These are phyloP conservation scores for Pandemis cinnamomeana DNA, from an alignment of 2,888 invertebrate genomes.

Conservation along the genomic window DNA sequence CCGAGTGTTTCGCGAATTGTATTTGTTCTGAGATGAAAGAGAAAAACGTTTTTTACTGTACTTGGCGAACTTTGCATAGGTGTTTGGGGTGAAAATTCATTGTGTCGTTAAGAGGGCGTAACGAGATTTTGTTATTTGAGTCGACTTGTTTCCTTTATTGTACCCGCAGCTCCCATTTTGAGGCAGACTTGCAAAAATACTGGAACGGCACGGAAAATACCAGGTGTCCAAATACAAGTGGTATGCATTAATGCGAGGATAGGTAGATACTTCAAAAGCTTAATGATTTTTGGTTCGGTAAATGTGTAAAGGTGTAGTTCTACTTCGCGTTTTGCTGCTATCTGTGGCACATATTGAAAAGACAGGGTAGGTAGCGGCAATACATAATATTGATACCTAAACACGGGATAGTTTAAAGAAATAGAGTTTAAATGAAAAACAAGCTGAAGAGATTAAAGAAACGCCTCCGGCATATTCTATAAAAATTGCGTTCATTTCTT, in stretches of 20 bases:
- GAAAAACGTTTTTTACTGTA: neutral
- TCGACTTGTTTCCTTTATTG: conserved; percentile 16
- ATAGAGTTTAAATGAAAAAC: too few relatives aligned
- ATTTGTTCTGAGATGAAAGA: conserved; percentile 48
- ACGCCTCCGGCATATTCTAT: too few relatives aligned
- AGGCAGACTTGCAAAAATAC: conserved; percentile 7
- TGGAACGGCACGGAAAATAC: neutral
- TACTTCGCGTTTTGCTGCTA: too few relatives aligned
- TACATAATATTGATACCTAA: too few relatives aligned
- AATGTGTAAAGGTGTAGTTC: too few relatives aligned
- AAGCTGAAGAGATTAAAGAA: too few relatives aligned
- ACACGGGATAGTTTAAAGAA: too few relatives aligned
- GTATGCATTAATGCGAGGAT: neutral
- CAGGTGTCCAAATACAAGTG: neutral
- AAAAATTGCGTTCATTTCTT: too few relatives aligned
- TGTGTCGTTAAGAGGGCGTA: conserved; percentile 10
- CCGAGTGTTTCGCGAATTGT: conserved; percentile 48
- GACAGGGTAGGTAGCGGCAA: too few relatives aligned
- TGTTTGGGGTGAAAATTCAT: conserved; percentile 22
- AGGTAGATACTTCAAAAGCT: too few relatives aligned
- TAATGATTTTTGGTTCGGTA: too few relatives aligned
- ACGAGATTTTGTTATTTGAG: conserved; percentile 33
- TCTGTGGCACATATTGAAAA: too few relatives aligned
- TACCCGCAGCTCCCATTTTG: conserved; percentile 16
- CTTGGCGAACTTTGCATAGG: conserved; percentile 24